Percentiles rank a stretch among this genome's conserved stretches.
phyloP scores from a whole-genome alignment of 2,113 vertebrate genomes.

The Mastomys coucha region DNA sequence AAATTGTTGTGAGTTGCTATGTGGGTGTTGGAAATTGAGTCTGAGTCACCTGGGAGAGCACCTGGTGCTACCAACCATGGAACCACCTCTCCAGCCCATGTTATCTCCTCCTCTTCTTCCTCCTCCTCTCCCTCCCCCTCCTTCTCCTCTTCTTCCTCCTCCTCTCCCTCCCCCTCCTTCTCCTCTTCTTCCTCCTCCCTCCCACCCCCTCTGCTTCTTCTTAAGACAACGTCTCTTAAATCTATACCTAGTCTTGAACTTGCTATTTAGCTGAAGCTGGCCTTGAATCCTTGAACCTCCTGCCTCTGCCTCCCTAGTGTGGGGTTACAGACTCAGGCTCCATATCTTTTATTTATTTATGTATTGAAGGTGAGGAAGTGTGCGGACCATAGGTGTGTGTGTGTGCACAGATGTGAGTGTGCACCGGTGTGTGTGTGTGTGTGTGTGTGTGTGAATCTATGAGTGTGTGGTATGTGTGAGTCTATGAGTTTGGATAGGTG shows the following conservation, averaged over 20 bases:
- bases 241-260: not conserved
- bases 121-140: no score
- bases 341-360: not conserved
- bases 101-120: not conserved
- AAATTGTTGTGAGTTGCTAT: not conserved
- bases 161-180: no score
- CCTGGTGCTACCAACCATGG: not conserved
- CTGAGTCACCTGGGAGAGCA: not conserved
- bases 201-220: not conserved
- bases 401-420: not conserved
- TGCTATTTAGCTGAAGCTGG: not conserved
- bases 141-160: not conserved
- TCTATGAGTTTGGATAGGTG: no score
- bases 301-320: not conserved
- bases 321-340: not conserved
- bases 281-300: not conserved
- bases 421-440: not conserved
- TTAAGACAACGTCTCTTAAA: not conserved
- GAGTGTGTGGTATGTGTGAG: not conserved
- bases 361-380: no score
- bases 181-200: not conserved
- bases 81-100: not conserved
- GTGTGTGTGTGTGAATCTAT: not conserved
- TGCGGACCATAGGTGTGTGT: not conserved
- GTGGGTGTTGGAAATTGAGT: not conserved